These are phyloP conservation scores for Chaetops frenatus DNA, from an alignment of 2,113 vertebrate genomes.

Conservation along the genomic window DNA sequence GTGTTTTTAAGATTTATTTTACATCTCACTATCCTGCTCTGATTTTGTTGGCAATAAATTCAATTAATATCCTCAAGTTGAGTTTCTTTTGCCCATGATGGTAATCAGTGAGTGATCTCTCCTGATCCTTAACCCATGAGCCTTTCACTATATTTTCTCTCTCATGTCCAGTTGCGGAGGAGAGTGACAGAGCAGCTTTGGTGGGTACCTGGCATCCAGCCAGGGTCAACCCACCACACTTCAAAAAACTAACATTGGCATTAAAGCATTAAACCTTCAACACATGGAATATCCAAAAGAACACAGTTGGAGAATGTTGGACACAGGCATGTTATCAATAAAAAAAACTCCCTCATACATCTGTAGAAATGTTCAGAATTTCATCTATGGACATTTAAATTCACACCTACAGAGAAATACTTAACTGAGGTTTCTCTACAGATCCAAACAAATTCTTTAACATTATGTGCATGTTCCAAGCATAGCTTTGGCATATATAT, in stretches of 20 bases:
- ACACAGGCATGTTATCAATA: not conserved
- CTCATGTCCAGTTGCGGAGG: not conserved
- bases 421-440: not conserved
- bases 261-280: not conserved
- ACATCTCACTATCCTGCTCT: not conserved
- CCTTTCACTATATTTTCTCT: not conserved
- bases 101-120: not conserved
- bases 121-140: not conserved
- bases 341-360: not conserved
- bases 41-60: not conserved
- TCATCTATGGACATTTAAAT: not conserved
- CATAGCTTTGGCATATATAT: not conserved
- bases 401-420: not conserved
- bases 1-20: not conserved
- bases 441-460: not conserved
- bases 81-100: not conserved
- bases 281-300: not conserved
- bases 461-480: not conserved
- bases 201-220: not conserved
- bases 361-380: not conserved
- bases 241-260: not conserved
- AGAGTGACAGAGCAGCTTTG: not conserved
- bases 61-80: not conserved
- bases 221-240: not conserved
- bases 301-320: not conserved